A percentile compares a stretch with the other conserved stretches of the same genome.
Evolutionary conservation across 2,888 invertebrate genomes (phyloP).

Genomic region (Netelia inedita): DNA sequence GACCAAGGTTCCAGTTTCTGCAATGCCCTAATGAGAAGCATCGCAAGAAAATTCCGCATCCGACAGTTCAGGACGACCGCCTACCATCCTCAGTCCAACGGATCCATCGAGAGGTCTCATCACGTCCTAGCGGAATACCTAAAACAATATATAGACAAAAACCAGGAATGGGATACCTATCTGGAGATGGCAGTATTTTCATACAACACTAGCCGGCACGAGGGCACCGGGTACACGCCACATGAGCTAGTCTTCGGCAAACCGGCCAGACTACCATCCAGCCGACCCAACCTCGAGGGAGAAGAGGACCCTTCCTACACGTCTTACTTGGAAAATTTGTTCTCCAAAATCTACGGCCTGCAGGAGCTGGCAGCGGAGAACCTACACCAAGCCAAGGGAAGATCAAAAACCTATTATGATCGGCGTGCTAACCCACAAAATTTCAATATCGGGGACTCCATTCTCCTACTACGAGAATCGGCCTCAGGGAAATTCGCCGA

Average conservation of each 20-base stretch:
- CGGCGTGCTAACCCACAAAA: constrained; percentile 28
- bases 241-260: constrained; percentile 66
- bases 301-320: constrained; percentile 38
- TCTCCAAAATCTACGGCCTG: background rate
- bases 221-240: constrained; percentile 59
- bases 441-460: constrained; percentile 29
- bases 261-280: constrained; percentile 57
- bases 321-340: constrained; percentile 11
- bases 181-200: no score
- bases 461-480: constrained; percentile 48
- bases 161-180: constrained; percentile 59
- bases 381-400: constrained; percentile 24
- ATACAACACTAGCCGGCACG: no score
- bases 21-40: constrained; percentile 56
- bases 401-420: constrained; percentile 60
- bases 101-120: constrained; percentile 62
- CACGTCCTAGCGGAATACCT: constrained; percentile 61
- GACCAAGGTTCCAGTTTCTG: constrained; percentile 72
- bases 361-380: constrained; percentile 16
- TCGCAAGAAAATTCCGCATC: constrained; percentile 59
- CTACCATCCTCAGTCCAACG: constrained; percentile 60
- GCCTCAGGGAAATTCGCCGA: constrained; percentile 47
- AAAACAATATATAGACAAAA: constrained; percentile 46
- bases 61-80: constrained; percentile 47
- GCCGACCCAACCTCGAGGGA: background rate